Evolutionary conservation across 2,113 vertebrate species (phyloP).

Genomic region (Indicator indicator): DNA sequence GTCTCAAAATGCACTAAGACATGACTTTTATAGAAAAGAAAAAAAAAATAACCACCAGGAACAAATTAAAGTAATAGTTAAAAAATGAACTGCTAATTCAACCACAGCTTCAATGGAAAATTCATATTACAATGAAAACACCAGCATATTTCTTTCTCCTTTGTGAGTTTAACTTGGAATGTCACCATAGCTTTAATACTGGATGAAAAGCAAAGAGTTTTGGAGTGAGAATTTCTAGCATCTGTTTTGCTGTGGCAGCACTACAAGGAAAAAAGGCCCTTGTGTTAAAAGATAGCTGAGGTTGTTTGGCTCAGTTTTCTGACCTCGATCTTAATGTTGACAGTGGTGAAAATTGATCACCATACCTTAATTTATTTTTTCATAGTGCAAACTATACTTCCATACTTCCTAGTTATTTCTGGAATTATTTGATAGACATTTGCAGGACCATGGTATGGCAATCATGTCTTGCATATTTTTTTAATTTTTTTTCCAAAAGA

Average conservation of each 20-base stretch:
- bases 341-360: conserved; percentile 33
- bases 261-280: conserved; percentile 35
- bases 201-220: conserved; percentile 65
- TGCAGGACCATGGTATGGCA: neutral
- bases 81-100: conserved; percentile 49
- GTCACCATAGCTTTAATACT: conserved; percentile 19
- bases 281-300: conserved; percentile 51
- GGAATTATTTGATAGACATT: neutral
- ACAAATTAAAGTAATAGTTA: conserved; percentile 67
- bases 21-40: conserved; percentile 12
- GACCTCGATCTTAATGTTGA: conserved; percentile 56
- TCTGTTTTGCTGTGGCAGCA: conserved; percentile 52
- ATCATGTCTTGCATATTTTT: neutral
- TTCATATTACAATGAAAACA: conserved; percentile 45
- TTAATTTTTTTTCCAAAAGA: neutral
- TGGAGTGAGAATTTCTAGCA: conserved; percentile 50
- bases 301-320: conserved; percentile 58
- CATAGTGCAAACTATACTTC: neutral
- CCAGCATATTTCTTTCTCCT: neutral
- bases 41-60: conserved; percentile 58
- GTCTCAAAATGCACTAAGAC: neutral
- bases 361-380: conserved; percentile 17
- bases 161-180: conserved; percentile 17
- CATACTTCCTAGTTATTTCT: conserved; percentile 17
- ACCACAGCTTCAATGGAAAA: conserved; percentile 58